Evolutionary conservation across 2,888 invertebrate genomes (phyloP).

Genomic region (Melolontha melolontha): DNA sequence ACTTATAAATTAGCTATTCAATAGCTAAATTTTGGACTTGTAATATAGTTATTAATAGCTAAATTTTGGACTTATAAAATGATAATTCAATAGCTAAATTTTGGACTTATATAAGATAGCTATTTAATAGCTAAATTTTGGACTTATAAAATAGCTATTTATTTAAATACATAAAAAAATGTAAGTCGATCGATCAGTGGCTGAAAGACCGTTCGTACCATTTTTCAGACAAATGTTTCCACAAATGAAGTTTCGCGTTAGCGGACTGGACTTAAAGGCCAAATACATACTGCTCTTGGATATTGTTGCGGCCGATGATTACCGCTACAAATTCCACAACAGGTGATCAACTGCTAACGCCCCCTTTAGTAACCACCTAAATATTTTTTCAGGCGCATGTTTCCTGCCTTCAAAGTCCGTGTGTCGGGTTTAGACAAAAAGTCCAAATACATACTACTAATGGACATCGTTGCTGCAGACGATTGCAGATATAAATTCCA

Average conservation of each 20-base stretch:
- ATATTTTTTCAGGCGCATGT: slow-evolving; percentile 90
- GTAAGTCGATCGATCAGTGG: too few relatives aligned
- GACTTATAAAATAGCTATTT: too few relatives aligned
- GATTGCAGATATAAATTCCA: slow-evolving; percentile 96
- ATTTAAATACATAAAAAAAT: too few relatives aligned
- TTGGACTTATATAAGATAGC: too few relatives aligned
- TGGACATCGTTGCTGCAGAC: slow-evolving; percentile 97
- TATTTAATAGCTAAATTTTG: too few relatives aligned
- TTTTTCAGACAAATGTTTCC: slow-evolving; percentile 98
- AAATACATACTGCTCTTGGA: slow-evolving; percentile 99
- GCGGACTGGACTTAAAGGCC: slow-evolving; percentile 97
- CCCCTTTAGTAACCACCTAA: slow-evolving; percentile 38
- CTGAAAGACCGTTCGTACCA: too few relatives aligned
- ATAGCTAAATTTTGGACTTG: too few relatives aligned
- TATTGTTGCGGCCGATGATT: slow-evolving; percentile 99
- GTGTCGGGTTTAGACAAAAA: slow-evolving; percentile 96
- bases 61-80: too few relatives aligned
- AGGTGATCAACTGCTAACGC: slow-evolving; percentile 70
- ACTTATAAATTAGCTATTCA: too few relatives aligned
- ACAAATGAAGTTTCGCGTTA: slow-evolving; percentile 98
- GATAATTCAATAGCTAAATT: too few relatives aligned
- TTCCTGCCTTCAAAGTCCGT: slow-evolving; percentile 97
- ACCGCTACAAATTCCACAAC: slow-evolving; percentile 98
- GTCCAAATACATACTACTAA: slow-evolving; percentile 96
- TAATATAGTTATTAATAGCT: too few relatives aligned